Evolutionary conservation across 2,797 vertebrate species (phyloP).

Genomic region (Smutsia temminckii): DNA sequence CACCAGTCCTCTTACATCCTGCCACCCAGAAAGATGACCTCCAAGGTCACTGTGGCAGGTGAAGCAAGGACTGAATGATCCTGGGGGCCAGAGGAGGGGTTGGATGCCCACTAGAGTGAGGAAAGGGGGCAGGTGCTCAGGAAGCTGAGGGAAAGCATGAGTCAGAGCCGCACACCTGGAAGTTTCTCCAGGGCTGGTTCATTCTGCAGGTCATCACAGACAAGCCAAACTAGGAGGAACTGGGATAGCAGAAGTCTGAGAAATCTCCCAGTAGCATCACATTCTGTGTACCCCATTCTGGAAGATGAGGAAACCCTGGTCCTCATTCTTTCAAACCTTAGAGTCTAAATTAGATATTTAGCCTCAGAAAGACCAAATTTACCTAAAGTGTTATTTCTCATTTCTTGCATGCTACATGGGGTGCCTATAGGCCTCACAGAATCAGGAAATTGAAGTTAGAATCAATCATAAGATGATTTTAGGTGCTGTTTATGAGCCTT

Average conservation of each 20-base stretch:
- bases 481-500: background rate
- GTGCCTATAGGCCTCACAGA: background rate
- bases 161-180: background rate
- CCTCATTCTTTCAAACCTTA: constrained; percentile 52
- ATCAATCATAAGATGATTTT: background rate
- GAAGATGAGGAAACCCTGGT: background rate
- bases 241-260: background rate
- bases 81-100: background rate
- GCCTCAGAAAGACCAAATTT: background rate
- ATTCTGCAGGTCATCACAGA: rapidly evolving
- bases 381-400: background rate
- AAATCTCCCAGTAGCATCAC: background rate
- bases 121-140: background rate
- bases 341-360: constrained; percentile 28
- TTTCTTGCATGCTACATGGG: background rate
- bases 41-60: background rate
- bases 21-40: background rate
- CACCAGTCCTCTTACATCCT: background rate
- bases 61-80: background rate
- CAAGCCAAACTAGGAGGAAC: background rate
- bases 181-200: background rate
- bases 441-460: background rate
- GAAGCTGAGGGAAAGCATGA: background rate
- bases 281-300: background rate
- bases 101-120: background rate